phyloP scores from a whole-genome alignment of 2,113 vertebrate genomes.

The Tringa solitaria region DNA sequence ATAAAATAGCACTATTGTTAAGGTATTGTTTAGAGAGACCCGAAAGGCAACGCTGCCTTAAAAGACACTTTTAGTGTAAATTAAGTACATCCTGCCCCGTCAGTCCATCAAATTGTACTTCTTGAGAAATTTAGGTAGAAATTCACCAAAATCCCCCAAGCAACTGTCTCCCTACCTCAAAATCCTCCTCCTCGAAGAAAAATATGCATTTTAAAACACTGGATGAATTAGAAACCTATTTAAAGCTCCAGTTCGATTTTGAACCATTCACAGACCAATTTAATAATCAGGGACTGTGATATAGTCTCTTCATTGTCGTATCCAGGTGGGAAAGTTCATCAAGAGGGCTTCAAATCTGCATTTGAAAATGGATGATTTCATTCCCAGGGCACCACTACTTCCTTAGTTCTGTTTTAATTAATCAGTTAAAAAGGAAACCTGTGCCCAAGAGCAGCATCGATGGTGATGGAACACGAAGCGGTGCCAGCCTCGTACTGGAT shows the following conservation, averaged over 20 bases:
- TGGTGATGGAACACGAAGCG: background rate
- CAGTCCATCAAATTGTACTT: background rate
- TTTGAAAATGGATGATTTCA: slow-evolving; percentile 35
- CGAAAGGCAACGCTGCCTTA: background rate
- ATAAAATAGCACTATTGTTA: background rate
- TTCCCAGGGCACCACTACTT: background rate
- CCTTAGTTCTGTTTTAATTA: slow-evolving; percentile 16
- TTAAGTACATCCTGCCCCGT: background rate
- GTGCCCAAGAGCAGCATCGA: background rate
- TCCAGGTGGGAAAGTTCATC: slow-evolving; percentile 56
- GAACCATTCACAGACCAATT: slow-evolving; percentile 48
- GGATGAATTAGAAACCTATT: slow-evolving; percentile 12
- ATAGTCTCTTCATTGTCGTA: background rate
- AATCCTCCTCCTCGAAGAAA: background rate
- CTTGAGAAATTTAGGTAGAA: background rate
- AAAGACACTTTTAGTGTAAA: background rate
- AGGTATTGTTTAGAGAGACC: background rate
- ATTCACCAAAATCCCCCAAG: background rate
- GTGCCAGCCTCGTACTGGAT: background rate
- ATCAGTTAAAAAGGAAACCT: background rate
- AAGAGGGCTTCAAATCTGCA: slow-evolving; percentile 22
- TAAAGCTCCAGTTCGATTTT: slow-evolving; percentile 51
- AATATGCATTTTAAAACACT: background rate
- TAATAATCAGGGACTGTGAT: slow-evolving; percentile 45
- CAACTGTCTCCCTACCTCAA: background rate